These are phyloP conservation scores for Meleagris gallopavo DNA, from an alignment of 2,113 vertebrate species.

Conservation along the genomic window DNA sequence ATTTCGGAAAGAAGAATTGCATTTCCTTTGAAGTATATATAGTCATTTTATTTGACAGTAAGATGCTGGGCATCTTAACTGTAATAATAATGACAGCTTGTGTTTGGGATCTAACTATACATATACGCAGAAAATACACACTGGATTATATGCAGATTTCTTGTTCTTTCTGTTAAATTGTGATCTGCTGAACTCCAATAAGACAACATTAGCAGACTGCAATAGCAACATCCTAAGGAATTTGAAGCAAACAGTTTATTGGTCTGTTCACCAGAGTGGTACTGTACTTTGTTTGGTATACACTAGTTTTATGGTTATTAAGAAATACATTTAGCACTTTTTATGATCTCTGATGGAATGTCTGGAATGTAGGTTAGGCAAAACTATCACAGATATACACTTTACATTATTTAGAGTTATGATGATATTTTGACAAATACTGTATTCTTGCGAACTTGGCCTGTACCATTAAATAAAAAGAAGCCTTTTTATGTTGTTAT, in stretches of 20 bases:
- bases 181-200: neutral
- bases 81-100: neutral
- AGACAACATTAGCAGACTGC: neutral
- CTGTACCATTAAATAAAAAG: neutral
- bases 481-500: neutral
- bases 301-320: slow-evolving; percentile 12
- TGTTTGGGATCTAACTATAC: neutral
- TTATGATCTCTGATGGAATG: neutral
- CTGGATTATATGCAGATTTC: neutral
- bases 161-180: neutral
- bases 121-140: neutral
- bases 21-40: slow-evolving; percentile 31
- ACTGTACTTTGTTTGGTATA: neutral
- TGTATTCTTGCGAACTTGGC: neutral
- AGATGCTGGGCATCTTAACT: neutral
- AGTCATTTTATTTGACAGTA: slow-evolving; percentile 46
- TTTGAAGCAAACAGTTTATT: neutral
- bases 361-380: neutral
- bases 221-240: neutral
- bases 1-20: slow-evolving; percentile 37
- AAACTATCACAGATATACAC: neutral
- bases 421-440: neutral
- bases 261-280: neutral
- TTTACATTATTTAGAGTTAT: neutral
- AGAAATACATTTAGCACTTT: neutral